These are phyloP conservation scores for Columba janthina DNA, from an alignment of 2,113 vertebrate species.

Conservation along the genomic window DNA sequence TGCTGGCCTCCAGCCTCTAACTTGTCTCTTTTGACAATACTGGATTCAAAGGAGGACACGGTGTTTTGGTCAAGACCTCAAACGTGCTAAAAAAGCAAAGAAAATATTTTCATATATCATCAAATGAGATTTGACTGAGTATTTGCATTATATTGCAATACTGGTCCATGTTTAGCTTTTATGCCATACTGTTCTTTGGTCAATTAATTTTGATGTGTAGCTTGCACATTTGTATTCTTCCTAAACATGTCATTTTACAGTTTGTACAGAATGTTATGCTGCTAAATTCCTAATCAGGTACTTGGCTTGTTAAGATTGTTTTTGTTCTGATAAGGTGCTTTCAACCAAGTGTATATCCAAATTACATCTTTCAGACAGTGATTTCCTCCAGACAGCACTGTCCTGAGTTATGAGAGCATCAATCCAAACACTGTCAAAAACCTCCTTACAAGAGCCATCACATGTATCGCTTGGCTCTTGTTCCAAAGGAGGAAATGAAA, in stretches of 20 bases:
- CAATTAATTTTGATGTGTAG: not conserved
- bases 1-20: not conserved
- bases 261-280: not conserved
- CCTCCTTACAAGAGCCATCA: not conserved
- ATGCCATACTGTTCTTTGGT: not conserved
- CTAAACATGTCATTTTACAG: not conserved
- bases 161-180: not conserved
- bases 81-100: not conserved
- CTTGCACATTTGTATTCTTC: not conserved
- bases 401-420: not conserved
- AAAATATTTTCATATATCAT: not conserved
- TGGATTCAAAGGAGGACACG: accelerated
- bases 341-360: not conserved
- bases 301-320: not conserved
- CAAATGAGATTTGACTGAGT: not conserved
- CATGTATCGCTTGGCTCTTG: not conserved
- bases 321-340: not conserved
- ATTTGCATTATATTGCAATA: not conserved
- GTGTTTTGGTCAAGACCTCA: not conserved
- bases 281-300: not conserved
- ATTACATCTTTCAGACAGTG: not conserved
- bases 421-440: conserved; percentile 10
- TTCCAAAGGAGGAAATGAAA: not conserved
- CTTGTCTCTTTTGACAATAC: not conserved
- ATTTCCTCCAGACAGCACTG: not conserved